A percentile compares a stretch with the other conserved stretches of the same genome.
Evolutionary conservation across 2,888 invertebrate genomes (phyloP).

Genomic region (Apamea sordens): DNA sequence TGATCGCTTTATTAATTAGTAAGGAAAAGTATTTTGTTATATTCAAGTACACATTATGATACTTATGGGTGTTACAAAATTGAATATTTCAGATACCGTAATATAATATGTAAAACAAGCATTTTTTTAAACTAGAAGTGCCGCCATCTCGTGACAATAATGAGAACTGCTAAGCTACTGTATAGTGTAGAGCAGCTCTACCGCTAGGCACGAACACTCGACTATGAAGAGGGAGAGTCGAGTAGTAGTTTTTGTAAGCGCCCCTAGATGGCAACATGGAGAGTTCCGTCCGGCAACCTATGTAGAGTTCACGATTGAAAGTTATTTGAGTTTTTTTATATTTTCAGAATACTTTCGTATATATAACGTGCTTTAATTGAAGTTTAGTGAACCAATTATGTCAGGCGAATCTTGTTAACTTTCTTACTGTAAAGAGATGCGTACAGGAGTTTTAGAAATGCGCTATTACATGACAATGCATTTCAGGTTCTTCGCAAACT

Average conservation of each 20-base stretch:
- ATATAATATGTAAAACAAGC: background rate
- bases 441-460: conserved; percentile 3
- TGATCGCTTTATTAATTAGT: background rate
- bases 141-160: conserved; percentile 31
- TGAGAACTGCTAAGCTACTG: conserved; percentile 19
- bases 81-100: background rate
- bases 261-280: conserved; percentile 50
- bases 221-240: background rate
- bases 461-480: conserved; percentile 31
- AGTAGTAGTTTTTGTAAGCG: conserved; percentile 17
- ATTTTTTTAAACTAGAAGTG: background rate
- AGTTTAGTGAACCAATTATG: conserved; percentile 43
- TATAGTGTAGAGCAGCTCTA: conserved; percentile 1
- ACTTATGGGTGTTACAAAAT: background rate
- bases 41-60: background rate
- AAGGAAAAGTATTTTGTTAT: background rate
- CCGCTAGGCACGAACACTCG: background rate
- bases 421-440: conserved; percentile 25
- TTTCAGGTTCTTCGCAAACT: conserved; percentile 31
- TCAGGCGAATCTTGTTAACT: conserved; percentile 30
- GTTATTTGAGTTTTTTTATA: conserved; percentile 41
- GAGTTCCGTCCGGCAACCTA: background rate
- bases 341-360: conserved; percentile 36
- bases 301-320: conserved; percentile 30
- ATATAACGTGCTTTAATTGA: conserved; percentile 48